A percentile compares a stretch with the other conserved stretches of the same genome.
These are phyloP conservation scores for Empidonax traillii DNA, from an alignment of 2,113 vertebrate species.

Conservation along the genomic window DNA sequence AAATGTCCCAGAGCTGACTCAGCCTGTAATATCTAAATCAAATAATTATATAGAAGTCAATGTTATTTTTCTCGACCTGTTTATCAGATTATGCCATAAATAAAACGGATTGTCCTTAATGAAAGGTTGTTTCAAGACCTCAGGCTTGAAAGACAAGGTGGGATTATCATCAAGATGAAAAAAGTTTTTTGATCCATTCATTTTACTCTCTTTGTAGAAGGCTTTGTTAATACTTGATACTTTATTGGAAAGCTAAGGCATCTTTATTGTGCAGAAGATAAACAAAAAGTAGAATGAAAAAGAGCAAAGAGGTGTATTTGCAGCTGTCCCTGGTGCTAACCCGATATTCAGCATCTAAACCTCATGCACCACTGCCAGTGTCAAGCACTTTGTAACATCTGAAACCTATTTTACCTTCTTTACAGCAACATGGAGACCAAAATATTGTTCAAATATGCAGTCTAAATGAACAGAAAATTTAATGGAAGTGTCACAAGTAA, in stretches of 20 bases:
- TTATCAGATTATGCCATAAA: slow-evolving; percentile 6
- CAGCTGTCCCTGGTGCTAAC: not conserved
- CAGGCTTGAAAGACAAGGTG: not conserved
- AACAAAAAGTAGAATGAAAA: not conserved
- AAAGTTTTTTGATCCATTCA: not conserved
- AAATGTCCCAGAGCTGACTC: not conserved
- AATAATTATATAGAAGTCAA: slow-evolving; percentile 26
- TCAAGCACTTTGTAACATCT: not conserved
- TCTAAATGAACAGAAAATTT: not conserved
- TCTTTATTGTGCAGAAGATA: not conserved
- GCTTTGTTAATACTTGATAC: not conserved
- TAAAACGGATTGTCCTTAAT: not conserved
- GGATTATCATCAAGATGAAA: not conserved
- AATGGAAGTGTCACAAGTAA: not conserved
- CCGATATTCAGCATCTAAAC: not conserved
- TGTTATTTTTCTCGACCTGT: not conserved
- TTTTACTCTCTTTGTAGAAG: not conserved
- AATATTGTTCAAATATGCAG: not conserved
- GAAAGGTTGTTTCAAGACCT: not conserved
- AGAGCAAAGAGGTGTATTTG: not conserved
- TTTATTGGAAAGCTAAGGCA: not conserved
- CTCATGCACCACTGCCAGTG: not conserved
- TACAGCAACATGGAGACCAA: not conserved
- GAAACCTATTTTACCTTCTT: not conserved
- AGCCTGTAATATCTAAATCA: not conserved